phyloP scores from a whole-genome alignment of 2,888 invertebrate genomes.

The Graphium colonna region DNA sequence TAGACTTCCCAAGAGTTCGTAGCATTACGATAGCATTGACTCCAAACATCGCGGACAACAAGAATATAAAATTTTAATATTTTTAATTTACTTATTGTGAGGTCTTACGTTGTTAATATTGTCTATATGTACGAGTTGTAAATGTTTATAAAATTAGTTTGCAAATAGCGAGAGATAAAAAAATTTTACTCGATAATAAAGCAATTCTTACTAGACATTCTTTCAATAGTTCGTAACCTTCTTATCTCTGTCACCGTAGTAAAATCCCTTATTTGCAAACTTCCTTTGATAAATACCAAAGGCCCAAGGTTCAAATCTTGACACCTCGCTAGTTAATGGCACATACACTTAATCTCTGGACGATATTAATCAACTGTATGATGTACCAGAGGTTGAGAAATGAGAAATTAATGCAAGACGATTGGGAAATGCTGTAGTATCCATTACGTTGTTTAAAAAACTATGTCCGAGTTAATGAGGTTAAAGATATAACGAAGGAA shows the following conservation, averaged over 20 bases:
- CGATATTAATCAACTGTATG: slow-evolving; percentile 19
- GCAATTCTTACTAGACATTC: not conserved
- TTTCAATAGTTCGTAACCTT: not conserved
- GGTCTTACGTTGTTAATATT: no score
- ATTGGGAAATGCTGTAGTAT: slow-evolving; percentile 20
- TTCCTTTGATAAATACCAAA: slow-evolving; percentile 13
- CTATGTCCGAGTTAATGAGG: slow-evolving; percentile 23
- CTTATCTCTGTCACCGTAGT: slow-evolving; percentile 14
- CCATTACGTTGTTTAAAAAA: slow-evolving; percentile 23
- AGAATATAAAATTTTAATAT: no score
- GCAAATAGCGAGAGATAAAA: no score
- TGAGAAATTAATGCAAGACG: slow-evolving; percentile 20
- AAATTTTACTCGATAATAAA: no score
- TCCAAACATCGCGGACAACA: no score
- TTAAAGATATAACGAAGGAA: slow-evolving; percentile 23
- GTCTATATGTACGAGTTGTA: no score
- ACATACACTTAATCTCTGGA: slow-evolving; percentile 18
- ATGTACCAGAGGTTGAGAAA: slow-evolving; percentile 17
- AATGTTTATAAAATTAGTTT: no score
- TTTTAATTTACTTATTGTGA: no score
- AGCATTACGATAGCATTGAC: no score
- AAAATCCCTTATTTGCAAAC: slow-evolving; percentile 19
- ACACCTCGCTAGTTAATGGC: slow-evolving; percentile 13
- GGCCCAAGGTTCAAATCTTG: slow-evolving; percentile 15
- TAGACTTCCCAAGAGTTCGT: no score